Evolutionary conservation across 2,113 vertebrate species (phyloP).

Genomic region (Strix uralensis): DNA sequence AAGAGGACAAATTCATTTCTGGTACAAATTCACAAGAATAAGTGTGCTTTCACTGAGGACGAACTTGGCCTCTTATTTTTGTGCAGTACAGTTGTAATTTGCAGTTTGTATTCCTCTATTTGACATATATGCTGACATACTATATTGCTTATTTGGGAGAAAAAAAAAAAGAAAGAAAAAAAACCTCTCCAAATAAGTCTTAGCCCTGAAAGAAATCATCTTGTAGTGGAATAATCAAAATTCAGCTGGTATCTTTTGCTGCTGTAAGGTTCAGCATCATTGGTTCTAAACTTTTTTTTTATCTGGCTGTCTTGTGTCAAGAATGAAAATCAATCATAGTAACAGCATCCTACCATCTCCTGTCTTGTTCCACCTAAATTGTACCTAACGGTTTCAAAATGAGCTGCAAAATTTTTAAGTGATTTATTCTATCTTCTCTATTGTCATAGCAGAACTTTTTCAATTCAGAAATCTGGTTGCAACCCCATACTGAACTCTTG

Average conservation of each 20-base stretch:
- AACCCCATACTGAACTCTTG: constrained; percentile 83
- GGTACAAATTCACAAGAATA: not conserved
- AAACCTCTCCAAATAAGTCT: not conserved
- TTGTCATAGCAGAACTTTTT: constrained; percentile 84
- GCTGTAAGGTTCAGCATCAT: constrained; percentile 52
- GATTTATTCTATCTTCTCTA: constrained; percentile 84
- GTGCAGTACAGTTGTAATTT: not conserved
- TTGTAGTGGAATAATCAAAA: constrained; percentile 56
- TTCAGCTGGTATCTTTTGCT: constrained; percentile 57
- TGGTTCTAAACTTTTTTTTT: constrained; percentile 71
- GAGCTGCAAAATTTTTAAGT: constrained; percentile 79
- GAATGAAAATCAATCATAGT: constrained; percentile 85
- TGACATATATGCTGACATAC: not conserved
- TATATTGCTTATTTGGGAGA: not conserved
- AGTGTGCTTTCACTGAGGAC: not conserved
- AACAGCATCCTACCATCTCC: constrained; percentile 74
- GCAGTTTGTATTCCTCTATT: not conserved
- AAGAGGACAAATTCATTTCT: not conserved
- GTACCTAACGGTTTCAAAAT: constrained; percentile 84
- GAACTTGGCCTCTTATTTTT: not conserved
- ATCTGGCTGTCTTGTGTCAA: constrained; percentile 81
- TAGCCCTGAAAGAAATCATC: constrained; percentile 19
- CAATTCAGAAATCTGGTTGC: constrained; percentile 75
- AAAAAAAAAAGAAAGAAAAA: not conserved
- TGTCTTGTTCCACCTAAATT: constrained; percentile 73